These are phyloP conservation scores for Drosophila grimshawi DNA, from an alignment of 1,140 invertebrate species.

Conservation along the genomic window DNA sequence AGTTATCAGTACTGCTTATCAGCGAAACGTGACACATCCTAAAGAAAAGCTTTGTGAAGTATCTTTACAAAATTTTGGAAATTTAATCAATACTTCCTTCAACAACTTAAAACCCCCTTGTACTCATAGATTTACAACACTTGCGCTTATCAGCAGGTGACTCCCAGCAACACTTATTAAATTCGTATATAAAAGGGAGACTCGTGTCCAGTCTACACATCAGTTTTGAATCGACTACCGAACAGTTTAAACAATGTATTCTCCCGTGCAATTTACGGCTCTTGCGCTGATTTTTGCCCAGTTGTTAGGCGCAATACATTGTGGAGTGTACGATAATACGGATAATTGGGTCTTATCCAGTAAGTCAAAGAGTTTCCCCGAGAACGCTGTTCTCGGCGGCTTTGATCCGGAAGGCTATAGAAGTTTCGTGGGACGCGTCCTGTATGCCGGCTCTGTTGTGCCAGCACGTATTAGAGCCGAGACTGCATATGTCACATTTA, in stretches of 20 bases:
- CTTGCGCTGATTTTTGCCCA: constrained; percentile 33
- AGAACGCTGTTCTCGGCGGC: constrained; percentile 43
- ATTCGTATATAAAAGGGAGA: neutral
- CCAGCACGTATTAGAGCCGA: constrained; percentile 55
- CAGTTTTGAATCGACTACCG: neutral
- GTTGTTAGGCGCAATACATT: constrained; percentile 30
- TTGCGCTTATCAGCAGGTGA: neutral
- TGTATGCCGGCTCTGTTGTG: constrained; percentile 18
- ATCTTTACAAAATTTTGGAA: neutral
- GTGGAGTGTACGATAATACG: constrained; percentile 32
- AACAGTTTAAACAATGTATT: constrained; percentile 24
- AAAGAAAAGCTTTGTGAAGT: no score
- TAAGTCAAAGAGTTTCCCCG: constrained; percentile 26
- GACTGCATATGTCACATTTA: constrained; percentile 37
- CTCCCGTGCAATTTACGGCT: constrained; percentile 1
- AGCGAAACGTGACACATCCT: no score
- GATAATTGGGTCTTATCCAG: constrained; percentile 44
- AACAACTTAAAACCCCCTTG: neutral
- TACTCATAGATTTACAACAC: neutral
- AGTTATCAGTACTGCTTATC: no score
- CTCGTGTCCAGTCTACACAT: neutral
- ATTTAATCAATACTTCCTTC: neutral
- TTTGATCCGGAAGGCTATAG: constrained; percentile 51
- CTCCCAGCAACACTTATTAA: neutral
- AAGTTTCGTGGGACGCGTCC: constrained; percentile 49